Evolutionary conservation across 2,113 vertebrate species (phyloP), one percentile per base, ranked within the genome.

Genomic region (Oxygymnocypris stewartii): DNA sequence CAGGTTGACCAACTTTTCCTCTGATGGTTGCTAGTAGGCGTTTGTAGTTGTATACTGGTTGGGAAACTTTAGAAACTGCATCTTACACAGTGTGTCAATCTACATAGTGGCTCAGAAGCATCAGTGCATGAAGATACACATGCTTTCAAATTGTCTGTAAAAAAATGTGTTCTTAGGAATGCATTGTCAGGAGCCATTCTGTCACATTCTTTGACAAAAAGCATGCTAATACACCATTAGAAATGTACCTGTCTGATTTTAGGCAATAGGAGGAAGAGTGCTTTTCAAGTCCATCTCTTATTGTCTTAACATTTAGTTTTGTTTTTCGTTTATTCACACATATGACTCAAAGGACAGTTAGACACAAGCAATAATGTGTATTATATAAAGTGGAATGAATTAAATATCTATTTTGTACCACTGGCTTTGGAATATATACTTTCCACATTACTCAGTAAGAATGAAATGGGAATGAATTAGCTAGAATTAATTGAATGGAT

Each of bases 281-380:
- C 37, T 25, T 87, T 25, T 71, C 74, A 73, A 23, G 31, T 67
- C 28, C 9, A 16, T 71, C 16, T 80, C 69, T n/a, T 49, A 20
- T 42, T 74, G 63, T 75, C n/a, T 84, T 84, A 31, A 42, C 80
- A 77, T 65, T 74, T 89, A 6, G 84, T 89, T 90, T n/a, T n/a
- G n/a, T n/a, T n/a, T 81, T 54, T 20, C 5, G 0, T 54, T 54
- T 90, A 89, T 65, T 4, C 59, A 84, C 75, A 93, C 92, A 12
- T 73, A 90, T 88, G 89, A 10, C 37, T 20, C 20, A 67, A 31
- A 54, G 42, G 44, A 35, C 23, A 16, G 11, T 25, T 2, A 6
- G 78, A 63, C 40, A 25, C 28, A 6, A 51, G 16, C 40, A n/a
- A 79, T 35, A 37, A 40, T 40, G 9, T 57, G 57, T 63, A 63